Percentiles rank a stretch among this genome's conserved stretches.
Evolutionary conservation across 2,888 invertebrate species (phyloP).

Genomic region (Sesia apiformis): DNA sequence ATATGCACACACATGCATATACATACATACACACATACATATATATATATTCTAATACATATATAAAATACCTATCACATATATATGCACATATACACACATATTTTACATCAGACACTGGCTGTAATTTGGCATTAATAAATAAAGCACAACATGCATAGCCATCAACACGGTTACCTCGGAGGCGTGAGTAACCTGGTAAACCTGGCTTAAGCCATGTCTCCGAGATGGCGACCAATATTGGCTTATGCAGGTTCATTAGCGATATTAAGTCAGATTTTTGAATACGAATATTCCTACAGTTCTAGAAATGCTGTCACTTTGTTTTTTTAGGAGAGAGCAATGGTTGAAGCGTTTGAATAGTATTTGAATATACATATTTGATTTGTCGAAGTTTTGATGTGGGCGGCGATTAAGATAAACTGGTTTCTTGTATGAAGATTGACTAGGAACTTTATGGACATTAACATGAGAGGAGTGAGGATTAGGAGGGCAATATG

Average conservation of each 20-base stretch:
- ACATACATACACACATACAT: no score
- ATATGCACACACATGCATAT: no score
- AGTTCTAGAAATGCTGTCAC: not conserved
- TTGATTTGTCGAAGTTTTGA: no score
- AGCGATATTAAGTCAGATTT: conserved; percentile 2
- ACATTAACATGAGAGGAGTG: no score
- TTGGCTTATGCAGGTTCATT: not conserved
- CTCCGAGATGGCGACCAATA: not conserved
- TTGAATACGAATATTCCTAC: conserved; percentile 1
- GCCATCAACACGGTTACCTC: conserved; percentile 7
- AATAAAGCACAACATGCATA: conserved; percentile 6
- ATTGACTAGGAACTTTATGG: no score
- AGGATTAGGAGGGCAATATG: not conserved
- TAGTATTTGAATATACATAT: conserved; percentile 1
- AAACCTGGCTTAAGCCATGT: conserved; percentile 2
- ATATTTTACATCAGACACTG: no score
- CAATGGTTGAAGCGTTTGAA: not conserved
- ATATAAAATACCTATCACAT: no score
- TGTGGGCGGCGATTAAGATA: not conserved
- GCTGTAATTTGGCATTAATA: not conserved
- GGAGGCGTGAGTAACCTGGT: not conserved
- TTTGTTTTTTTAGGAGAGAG: not conserved
- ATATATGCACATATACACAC: no score
- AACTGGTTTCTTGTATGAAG: not conserved
- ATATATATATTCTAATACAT: no score